These are phyloP conservation scores for Macrotis lagotis DNA, from an alignment of 2,113 vertebrate genomes.

Conservation along the genomic window DNA sequence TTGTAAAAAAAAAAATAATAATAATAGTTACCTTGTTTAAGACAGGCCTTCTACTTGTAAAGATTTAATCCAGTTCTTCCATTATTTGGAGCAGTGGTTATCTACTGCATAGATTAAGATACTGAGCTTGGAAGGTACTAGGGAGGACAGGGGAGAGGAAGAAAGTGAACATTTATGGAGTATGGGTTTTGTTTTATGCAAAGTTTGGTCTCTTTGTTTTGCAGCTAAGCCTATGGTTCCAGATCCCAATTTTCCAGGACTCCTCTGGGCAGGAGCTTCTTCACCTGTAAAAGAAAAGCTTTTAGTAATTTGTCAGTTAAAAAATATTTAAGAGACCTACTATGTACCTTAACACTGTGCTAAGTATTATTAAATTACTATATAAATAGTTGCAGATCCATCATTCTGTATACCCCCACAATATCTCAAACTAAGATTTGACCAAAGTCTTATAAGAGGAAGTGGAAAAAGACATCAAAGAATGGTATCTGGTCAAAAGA, in stretches of 20 bases:
- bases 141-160: background rate
- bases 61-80: conserved; percentile 59
- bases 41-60: background rate
- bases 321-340: background rate
- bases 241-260: background rate
- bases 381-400: background rate
- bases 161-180: background rate
- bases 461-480: too few relatives aligned
- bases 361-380: background rate
- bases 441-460: background rate
- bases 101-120: conserved; percentile 45
- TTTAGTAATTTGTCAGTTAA: background rate
- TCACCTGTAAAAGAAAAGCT: background rate
- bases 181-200: background rate
- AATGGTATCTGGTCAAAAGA: too few relatives aligned
- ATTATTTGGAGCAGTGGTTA: conserved; percentile 45
- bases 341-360: background rate
- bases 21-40: conserved; percentile 38
- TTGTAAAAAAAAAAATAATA: conserved; percentile 65
- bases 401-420: background rate
- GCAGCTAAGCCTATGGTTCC: too few relatives aligned
- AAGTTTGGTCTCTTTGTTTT: background rate
- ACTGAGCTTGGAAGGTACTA: background rate
- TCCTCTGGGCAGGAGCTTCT: background rate
- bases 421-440: background rate